These are phyloP conservation scores for Thumatha senex DNA, from an alignment of 2,888 invertebrate genomes.

Conservation along the genomic window DNA sequence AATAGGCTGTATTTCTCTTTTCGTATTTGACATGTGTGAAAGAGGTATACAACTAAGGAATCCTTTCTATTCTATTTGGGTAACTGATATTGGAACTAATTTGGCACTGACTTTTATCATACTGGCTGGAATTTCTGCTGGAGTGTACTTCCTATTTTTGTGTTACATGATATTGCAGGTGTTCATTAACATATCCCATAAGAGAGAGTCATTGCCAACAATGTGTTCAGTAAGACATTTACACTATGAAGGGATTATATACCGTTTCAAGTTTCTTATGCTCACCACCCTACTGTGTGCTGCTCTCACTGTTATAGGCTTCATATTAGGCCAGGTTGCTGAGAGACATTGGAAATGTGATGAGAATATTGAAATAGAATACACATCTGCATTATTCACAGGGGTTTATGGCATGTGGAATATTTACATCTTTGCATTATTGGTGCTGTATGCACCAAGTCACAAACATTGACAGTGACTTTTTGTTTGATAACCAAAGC, in stretches of 20 bases:
- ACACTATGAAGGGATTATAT: conserved; percentile 98
- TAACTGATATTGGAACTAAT: conserved; percentile 95
- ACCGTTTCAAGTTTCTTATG: conserved; percentile 99
- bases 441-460: conserved; percentile 98
- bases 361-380: conserved; percentile 92
- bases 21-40: conserved; percentile 98
- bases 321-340: conserved; percentile 96
- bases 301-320: conserved; percentile 96
- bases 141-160: conserved; percentile 95
- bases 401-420: conserved; percentile 99
- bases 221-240: conserved; percentile 96
- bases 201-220: conserved; percentile 92
- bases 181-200: conserved; percentile 95
- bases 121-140: conserved; percentile 95
- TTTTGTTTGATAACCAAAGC: too few species aligned
- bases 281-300: conserved; percentile 96
- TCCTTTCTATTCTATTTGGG: conserved; percentile 99
- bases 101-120: conserved; percentile 95
- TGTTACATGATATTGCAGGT: conserved; percentile 97
- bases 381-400: conserved; percentile 98
- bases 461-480: conserved; percentile 97
- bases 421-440: conserved; percentile 96
- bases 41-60: conserved; percentile 97
- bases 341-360: conserved; percentile 99
- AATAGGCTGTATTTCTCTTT: conserved; percentile 94